A percentile compares a stretch with the other conserved stretches of the same genome.
phyloP scores from a whole-genome alignment of 2,888 invertebrate species.

The Thelaira solivaga region DNA sequence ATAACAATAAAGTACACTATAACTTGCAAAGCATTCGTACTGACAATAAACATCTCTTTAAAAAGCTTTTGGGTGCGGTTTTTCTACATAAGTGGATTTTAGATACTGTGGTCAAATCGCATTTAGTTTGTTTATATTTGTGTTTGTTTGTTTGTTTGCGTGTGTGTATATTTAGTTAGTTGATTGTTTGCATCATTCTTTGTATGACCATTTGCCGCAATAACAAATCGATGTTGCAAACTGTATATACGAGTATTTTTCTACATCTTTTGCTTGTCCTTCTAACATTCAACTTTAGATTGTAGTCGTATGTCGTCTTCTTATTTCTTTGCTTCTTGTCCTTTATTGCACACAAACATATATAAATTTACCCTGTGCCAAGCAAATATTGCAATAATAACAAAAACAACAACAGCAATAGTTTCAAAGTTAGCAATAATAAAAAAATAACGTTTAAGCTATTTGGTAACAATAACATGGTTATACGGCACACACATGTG shows the following conservation, averaged over 20 bases:
- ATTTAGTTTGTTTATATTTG: slow-evolving; percentile 44
- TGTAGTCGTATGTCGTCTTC: slow-evolving; percentile 20
- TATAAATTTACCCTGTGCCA: not conserved
- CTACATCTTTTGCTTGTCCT: slow-evolving; percentile 31
- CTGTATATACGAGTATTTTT: slow-evolving; percentile 13
- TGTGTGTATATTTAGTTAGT: not conserved
- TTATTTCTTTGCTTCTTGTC: not conserved
- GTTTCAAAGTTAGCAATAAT: slow-evolving; percentile 12
- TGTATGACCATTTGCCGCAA: slow-evolving; percentile 41
- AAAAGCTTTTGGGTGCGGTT: slow-evolving; percentile 60
- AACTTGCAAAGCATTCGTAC: slow-evolving; percentile 28
- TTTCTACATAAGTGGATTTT: slow-evolving; percentile 61
- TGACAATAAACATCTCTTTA: slow-evolving; percentile 53
- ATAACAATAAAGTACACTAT: slow-evolving; percentile 9
- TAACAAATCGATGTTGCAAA: slow-evolving; percentile 53
- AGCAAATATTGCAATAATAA: slow-evolving; percentile 37
- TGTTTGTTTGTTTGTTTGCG: not conserved
- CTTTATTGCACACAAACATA: not conserved
- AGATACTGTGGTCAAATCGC: slow-evolving; percentile 62
- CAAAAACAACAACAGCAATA: slow-evolving; percentile 25
- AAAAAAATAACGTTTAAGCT: slow-evolving; percentile 34
- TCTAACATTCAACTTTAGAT: slow-evolving; percentile 18
- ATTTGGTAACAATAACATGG: slow-evolving; percentile 46
- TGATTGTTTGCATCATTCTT: slow-evolving; percentile 9
- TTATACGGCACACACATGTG: not conserved